A percentile compares a stretch with the other conserved stretches of the same genome.
These are phyloP conservation scores for Anniella stebbinsi DNA, from an alignment of 2,797 vertebrate genomes.

Conservation along the genomic window DNA sequence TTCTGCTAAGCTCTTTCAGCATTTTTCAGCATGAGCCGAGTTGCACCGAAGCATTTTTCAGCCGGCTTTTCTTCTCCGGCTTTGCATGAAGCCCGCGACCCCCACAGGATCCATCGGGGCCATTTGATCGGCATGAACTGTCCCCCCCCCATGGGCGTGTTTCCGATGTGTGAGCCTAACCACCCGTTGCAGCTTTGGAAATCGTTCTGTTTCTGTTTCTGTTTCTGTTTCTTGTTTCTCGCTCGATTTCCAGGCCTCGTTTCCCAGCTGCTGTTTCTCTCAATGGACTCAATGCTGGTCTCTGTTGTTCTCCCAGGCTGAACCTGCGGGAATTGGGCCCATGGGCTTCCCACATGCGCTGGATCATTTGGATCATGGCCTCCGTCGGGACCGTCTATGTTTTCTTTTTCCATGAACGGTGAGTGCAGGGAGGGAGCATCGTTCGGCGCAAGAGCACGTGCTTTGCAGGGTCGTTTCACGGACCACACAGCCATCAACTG, in stretches of 20 bases:
- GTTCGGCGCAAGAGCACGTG: background rate
- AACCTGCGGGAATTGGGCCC: slow-evolving; percentile 94
- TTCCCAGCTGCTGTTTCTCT: background rate
- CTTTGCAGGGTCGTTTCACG: background rate
- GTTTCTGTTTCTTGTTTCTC: background rate
- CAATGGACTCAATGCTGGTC: slow-evolving; percentile 31
- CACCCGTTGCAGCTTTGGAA: background rate
- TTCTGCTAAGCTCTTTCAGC: no score
- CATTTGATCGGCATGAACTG: background rate
- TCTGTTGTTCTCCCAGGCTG: slow-evolving; percentile 82
- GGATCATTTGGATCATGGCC: slow-evolving; percentile 97
- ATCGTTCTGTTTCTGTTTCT: background rate
- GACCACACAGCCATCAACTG: no score
- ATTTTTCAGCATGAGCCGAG: no score
- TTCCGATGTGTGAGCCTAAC: background rate
- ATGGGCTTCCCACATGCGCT: slow-evolving; percentile 96
- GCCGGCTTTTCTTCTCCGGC: background rate
- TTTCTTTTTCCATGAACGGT: slow-evolving; percentile 97
- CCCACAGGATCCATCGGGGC: background rate
- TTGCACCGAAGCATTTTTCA: no score
- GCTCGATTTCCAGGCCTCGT: background rate
- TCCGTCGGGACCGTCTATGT: slow-evolving; percentile 91
- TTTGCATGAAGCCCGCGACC: background rate
- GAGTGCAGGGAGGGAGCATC: slow-evolving; percentile 37
- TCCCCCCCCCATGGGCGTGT: background rate